These are phyloP conservation scores for Pachymerium ferrugineum DNA, from an alignment of 2,888 invertebrate species.

Conservation along the genomic window DNA sequence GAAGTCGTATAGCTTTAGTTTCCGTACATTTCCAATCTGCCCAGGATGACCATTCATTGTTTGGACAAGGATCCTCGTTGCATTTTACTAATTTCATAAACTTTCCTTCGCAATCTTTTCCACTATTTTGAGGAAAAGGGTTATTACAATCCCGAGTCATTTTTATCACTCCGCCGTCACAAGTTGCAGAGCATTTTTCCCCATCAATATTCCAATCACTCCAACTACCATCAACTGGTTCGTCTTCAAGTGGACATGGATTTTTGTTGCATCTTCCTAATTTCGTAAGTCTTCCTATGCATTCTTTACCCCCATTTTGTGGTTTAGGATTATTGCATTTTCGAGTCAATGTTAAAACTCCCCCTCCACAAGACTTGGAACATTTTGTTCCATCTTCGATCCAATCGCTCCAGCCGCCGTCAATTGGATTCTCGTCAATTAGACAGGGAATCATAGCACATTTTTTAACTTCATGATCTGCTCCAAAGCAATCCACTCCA, in stretches of 20 bases:
- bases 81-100: no score
- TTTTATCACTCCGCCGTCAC: background rate
- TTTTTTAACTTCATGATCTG: background rate
- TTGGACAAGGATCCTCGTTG: no score
- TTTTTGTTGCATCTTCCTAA: background rate
- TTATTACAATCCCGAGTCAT: no score
- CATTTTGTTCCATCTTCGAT: background rate
- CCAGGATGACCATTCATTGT: no score
- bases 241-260: no score
- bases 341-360: background rate
- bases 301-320: background rate
- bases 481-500: slow-evolving; percentile 46
- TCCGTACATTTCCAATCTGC: no score
- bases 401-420: background rate
- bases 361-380: background rate
- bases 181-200: background rate
- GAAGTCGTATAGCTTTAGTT: no score
- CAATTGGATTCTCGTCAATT: slow-evolving; percentile 38
- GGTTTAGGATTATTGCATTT: background rate
- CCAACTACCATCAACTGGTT: background rate
- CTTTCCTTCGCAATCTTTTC: no score
- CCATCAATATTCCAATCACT: background rate
- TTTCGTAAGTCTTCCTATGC: background rate
- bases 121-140: no score
- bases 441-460: slow-evolving; percentile 47